A percentile compares a stretch with the other conserved stretches of the same genome.
Evolutionary conservation across 2,113 vertebrate genomes (phyloP).

Genomic region (Pipra filicauda): DNA sequence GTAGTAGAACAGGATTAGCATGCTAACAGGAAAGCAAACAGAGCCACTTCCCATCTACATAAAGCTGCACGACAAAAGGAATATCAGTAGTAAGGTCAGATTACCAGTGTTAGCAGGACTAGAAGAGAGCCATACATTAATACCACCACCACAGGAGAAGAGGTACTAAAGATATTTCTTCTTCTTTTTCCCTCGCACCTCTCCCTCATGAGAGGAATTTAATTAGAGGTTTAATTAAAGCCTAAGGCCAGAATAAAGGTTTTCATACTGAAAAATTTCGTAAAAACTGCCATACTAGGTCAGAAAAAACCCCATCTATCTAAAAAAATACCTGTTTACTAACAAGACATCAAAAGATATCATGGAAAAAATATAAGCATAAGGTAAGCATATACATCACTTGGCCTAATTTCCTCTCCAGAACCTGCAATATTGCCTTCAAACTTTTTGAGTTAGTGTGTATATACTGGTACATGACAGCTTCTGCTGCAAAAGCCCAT

Average conservation of each 20-base stretch:
- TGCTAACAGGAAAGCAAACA: neutral
- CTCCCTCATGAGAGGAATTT: neutral
- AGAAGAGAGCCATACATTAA: neutral
- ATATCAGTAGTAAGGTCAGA: neutral
- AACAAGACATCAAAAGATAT: neutral
- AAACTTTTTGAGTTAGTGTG: neutral
- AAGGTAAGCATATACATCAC: neutral
- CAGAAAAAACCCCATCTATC: neutral
- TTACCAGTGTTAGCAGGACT: neutral
- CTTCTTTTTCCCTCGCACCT: neutral
- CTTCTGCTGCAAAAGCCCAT: neutral
- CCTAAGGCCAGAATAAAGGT: neutral
- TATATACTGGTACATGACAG: neutral
- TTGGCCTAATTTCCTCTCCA: neutral
- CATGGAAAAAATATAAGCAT: neutral
- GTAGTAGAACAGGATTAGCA: neutral
- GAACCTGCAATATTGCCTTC: neutral
- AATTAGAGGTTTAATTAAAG: slow-evolving; percentile 49
- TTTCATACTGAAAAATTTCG: neutral
- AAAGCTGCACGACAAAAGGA: neutral
- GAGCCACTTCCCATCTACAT: neutral
- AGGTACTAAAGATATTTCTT: neutral
- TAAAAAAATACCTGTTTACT: neutral
- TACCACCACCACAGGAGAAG: neutral
- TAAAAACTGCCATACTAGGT: neutral